A percentile compares a stretch with the other conserved stretches of the same genome.
These are phyloP conservation scores for Acridotheres tristis DNA, from an alignment of 2,797 vertebrate genomes.

Conservation along the genomic window DNA sequence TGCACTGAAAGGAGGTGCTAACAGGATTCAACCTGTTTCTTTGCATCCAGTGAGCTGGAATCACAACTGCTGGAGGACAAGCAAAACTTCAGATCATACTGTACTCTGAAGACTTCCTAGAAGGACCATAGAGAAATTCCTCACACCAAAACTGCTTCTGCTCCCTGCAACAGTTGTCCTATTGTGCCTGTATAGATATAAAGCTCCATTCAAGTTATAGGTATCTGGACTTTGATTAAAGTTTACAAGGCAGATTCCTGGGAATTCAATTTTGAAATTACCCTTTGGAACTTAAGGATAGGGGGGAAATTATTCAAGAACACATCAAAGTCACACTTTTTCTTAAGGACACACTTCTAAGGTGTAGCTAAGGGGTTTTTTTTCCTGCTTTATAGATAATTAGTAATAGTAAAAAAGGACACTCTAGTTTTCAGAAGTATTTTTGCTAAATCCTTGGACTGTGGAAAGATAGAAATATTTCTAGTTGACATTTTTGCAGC, in stretches of 20 bases:
- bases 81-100: neutral
- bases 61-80: neutral
- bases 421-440: neutral
- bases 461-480: neutral
- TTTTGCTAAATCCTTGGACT: neutral
- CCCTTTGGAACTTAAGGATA: neutral
- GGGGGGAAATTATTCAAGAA: neutral
- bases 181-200: neutral
- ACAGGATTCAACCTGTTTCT: conserved; percentile 1
- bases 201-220: neutral
- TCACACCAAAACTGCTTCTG: neutral
- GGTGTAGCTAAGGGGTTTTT: neutral
- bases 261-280: neutral
- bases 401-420: neutral
- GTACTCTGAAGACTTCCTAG: neutral
- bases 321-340: neutral
- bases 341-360: neutral
- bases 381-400: neutral
- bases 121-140: neutral
- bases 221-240: neutral
- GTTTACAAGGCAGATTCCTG: neutral
- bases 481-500: neutral
- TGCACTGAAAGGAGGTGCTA: neutral
- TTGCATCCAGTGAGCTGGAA: neutral
- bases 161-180: neutral